A percentile compares a stretch with the other conserved stretches of the same genome.
Conservation (phyloP, 2,797 vertebrate species). For the Liparis tanakae region DNA sequence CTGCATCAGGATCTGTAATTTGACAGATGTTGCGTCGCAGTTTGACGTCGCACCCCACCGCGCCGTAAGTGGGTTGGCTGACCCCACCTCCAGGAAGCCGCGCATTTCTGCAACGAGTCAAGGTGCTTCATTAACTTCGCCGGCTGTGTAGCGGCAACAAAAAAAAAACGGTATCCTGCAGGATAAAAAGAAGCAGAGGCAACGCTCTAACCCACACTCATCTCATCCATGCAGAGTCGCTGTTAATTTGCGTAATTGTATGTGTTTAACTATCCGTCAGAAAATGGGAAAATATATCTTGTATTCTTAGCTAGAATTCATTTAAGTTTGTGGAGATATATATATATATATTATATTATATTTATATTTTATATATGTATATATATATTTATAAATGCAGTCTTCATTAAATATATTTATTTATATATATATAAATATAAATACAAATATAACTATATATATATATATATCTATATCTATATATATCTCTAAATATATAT, state of each 20-base stretch:
- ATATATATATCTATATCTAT: no score
- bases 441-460: no score
- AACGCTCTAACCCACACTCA: constrained; percentile 22
- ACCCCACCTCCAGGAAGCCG: constrained; percentile 35
- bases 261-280: constrained; percentile 33
- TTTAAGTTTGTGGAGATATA: neutral
- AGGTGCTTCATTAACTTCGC: constrained; percentile 49
- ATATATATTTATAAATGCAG: no score
- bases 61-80: constrained; percentile 43
- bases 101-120: constrained; percentile 29
- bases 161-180: neutral
- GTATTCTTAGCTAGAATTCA: constrained; percentile 10
- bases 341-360: no score
- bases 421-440: no score
- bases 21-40: constrained; percentile 56
- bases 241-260: constrained; percentile 39
- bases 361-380: no score
- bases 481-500: no score
- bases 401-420: no score
- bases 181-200: constrained; percentile 5
- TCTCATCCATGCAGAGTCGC: constrained; percentile 21
- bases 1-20: constrained; percentile 28
- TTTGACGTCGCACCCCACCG: constrained; percentile 41
- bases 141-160: neutral
- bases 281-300: constrained; percentile 6